These are phyloP conservation scores for Parazoanthus darwini DNA, from an alignment of 92 coral and sea anemone genomes.

Conservation along the genomic window DNA sequence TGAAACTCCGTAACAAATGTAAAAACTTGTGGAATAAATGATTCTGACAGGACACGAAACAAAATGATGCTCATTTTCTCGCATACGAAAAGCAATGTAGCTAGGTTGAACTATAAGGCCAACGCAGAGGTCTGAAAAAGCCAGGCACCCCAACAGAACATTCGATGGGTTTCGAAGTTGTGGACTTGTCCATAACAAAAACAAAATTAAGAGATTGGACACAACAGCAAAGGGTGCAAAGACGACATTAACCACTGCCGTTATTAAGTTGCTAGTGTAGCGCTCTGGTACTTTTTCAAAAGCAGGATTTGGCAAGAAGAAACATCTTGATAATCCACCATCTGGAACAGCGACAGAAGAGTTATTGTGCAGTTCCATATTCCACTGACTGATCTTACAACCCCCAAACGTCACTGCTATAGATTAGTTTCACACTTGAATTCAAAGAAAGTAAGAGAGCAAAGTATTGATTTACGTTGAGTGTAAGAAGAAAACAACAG, in stretches of 20 bases:
- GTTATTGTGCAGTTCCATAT: constrained; percentile 9
- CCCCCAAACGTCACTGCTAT: neutral
- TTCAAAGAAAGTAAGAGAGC: neutral
- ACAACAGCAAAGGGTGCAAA: constrained; percentile 72
- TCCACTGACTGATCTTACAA: neutral
- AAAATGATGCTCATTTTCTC: constrained; percentile 54
- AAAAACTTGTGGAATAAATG: constrained; percentile 70
- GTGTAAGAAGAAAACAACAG: neutral
- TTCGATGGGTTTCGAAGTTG: constrained; percentile 65
- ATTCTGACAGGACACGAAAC: constrained; percentile 67
- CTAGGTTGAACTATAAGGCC: constrained; percentile 70
- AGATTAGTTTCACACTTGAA: neutral
- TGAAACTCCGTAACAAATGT: constrained; percentile 80
- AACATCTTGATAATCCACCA: constrained; percentile 42
- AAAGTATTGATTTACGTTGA: neutral
- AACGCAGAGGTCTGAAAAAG: constrained; percentile 70
- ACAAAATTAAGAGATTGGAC: constrained; percentile 56
- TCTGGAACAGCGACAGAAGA: neutral
- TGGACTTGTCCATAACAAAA: constrained; percentile 54
- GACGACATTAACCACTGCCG: constrained; percentile 58
- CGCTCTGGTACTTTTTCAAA: constrained; percentile 62
- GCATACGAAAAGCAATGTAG: constrained; percentile 61
- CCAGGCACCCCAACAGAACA: constrained; percentile 71
- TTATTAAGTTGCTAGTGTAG: constrained; percentile 61
- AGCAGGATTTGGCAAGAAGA: constrained; percentile 62